A percentile compares a stretch with the other conserved stretches of the same genome.
Evolutionary conservation across 2,113 vertebrate species (phyloP).

Genomic region (Nibea albiflora): DNA sequence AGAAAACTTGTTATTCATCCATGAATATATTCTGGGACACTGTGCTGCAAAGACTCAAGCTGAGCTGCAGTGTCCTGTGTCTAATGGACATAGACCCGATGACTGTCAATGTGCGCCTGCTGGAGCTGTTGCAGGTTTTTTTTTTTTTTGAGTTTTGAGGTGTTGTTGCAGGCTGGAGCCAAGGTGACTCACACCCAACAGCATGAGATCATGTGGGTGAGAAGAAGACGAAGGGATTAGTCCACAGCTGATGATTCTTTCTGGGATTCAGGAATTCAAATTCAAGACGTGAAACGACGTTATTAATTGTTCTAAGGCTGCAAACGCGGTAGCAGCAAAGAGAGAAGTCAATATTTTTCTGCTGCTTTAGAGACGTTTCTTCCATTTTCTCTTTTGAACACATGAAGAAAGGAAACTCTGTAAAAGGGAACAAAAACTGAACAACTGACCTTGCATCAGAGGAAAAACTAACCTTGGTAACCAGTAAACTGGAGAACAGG

Average conservation of each 20-base stretch:
- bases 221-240: neutral
- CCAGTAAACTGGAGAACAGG: neutral
- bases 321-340: neutral
- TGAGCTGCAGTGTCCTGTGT: neutral
- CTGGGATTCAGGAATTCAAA: neutral
- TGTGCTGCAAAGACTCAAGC: neutral
- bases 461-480: neutral
- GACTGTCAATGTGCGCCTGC: neutral
- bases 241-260: neutral
- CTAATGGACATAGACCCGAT: neutral
- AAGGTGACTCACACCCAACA: conserved; percentile 12
- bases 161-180: neutral
- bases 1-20: neutral
- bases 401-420: neutral
- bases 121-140: neutral
- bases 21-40: neutral
- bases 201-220: neutral
- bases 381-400: neutral
- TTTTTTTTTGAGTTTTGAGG: neutral
- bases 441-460: neutral
- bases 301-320: neutral
- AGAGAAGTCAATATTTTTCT: neutral
- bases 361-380: neutral
- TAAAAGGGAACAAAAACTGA: neutral
- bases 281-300: neutral